Evolutionary conservation across 2,797 vertebrate species (phyloP), one percentile per base, ranked within the genome.

Genomic region (Myripristis jacobus): DNA sequence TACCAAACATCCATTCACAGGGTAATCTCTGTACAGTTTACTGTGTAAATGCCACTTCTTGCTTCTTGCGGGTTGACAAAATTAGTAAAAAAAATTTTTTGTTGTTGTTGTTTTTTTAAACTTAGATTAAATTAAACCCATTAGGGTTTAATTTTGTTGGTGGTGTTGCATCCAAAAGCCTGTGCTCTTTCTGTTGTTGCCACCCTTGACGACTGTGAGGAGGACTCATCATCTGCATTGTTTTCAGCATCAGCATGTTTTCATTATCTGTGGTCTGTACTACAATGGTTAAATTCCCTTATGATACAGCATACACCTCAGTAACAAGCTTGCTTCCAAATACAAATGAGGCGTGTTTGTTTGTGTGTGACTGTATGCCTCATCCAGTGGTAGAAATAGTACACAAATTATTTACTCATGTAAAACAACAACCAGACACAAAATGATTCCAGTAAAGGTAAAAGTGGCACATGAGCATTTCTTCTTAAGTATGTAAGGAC

Each of bases 261-360:
- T 50, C 31, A 15, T 38, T 63, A 52, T 73, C 52, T 77, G 38
- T 56, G 31, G 15, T 48, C 61, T 31, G 3, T 50, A 43, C 60
- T 60, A 43, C 44, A 63, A 66, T 52, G 7, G 66, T 59, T 75
- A 4, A 61, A 3, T 81, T 73, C 66, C 79, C 59, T 47, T 1
- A 12, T 54, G 56, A 73, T 66, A 60, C 11, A 22, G 41, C 19
- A 27, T 48, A 77, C 73, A 81, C 72, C 73, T 75, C 38, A 43
- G 56, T 80, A 85, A 83, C 82, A 85, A 82, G 81, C 73, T 36
- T 18, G 12, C 47, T 34, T 70, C 53, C 25, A 53, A 34, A 18
- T 11, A 59, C 38, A 59, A 59, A 43, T 27, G 21, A 70, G 58
- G 25, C 16, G 1, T 46, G 18, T 46, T 3, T 41, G 43, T 0